Evolutionary conservation across 1,140 invertebrate species (phyloP).

Genomic region (Coenobita brevimanus): DNA sequence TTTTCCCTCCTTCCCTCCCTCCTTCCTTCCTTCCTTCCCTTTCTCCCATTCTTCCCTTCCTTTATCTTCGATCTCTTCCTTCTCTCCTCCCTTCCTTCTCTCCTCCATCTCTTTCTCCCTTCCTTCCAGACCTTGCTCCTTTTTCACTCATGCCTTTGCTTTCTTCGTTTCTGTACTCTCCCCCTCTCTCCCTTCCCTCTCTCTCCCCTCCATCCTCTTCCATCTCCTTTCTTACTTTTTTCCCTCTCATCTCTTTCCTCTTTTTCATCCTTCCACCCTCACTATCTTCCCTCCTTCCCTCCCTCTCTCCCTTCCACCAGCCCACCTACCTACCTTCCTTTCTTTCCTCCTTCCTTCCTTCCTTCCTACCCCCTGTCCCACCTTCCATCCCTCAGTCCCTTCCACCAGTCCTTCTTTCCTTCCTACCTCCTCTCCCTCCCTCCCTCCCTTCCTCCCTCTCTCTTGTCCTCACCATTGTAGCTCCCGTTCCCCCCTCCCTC

Average conservation of each 20-base stretch:
- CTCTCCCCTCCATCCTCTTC: too few relatives aligned
- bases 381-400: background rate
- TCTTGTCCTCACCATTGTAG: background rate
- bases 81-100: background rate
- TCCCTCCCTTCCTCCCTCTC: too few relatives aligned
- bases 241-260: background rate
- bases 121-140: too few relatives aligned
- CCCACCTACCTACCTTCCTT: too few relatives aligned
- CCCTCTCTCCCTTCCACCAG: too few relatives aligned
- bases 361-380: background rate
- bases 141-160: too few relatives aligned
- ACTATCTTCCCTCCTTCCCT: background rate
- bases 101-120: background rate
- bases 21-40: background rate
- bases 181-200: too few relatives aligned
- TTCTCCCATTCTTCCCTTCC: background rate
- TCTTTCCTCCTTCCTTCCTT: background rate
- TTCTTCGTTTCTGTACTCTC: too few relatives aligned
- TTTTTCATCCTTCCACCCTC: background rate
- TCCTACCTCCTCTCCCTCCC: background rate
- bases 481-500: background rate
- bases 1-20: background rate
- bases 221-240: too few relatives aligned
- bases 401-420: too few relatives aligned
- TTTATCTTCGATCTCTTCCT: background rate